Base-by-base conservation (phyloP, 1,140 invertebrate genomes). In the Drosophila bifasciata region DNA sequence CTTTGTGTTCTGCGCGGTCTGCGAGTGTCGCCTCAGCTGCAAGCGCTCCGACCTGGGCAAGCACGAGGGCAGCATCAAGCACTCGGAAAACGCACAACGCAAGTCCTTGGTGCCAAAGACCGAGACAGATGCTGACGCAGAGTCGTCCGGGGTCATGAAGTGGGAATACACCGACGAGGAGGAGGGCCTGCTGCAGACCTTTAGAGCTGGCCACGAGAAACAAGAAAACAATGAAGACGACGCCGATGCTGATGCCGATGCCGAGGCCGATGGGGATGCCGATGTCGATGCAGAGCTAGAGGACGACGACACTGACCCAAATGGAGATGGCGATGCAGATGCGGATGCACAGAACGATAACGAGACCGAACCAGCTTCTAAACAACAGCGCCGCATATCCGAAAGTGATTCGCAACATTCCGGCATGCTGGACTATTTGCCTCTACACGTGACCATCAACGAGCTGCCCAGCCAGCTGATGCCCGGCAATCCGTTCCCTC, bases 51-150 rank as follows among this genome's bases (percentile, higher is more conserved):
- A 89, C 28, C 44, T 89, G 1, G 84, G 84, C 32, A 89, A 89
- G 28, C 84, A 89, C 23, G 84, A 89, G 58, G 85, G 84, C 57
- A 89, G 84, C 59, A 89, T 89, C 1, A 89, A 89, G 16, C 84
- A 89, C 40, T 71, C 84, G 36, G 84, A 89, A 25, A 89, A 89
- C 16, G 72, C 89, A 1, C 69, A 81, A 41, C 51, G 72, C 6
- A 75, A 90, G 32, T 46, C 77, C 19, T 32, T 79, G 49, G 19
- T 48, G 2, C 48, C 49, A 25, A 81, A 55, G 17, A 41, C 16
- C 4, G 55, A 76, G 16, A n/a, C n/a, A n/a, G n/a, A n/a, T n/a
- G n/a, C 56, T 0, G 52, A 48, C 6, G 23, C 16, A 11, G 46
- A 15, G 1, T 17, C 32, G 2, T 21, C 9, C 4, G 36, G 28